Evolutionary conservation across 2,113 vertebrate species (phyloP).

Genomic region (Thamnophis sirtalis): DNA sequence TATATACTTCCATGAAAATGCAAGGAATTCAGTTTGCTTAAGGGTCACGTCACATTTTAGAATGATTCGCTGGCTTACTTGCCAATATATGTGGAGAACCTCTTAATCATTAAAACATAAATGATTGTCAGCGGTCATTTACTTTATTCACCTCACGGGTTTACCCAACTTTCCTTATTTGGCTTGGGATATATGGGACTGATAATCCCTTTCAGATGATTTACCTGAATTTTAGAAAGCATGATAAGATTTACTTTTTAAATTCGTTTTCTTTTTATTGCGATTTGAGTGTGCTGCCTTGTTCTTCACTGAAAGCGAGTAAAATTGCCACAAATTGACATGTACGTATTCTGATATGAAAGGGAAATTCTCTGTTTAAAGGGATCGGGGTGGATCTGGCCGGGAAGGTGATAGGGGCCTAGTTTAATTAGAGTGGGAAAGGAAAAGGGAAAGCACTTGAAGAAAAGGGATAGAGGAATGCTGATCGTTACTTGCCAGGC

Average conservation of each 20-base stretch:
- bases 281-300: neutral
- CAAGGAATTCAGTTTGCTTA: neutral
- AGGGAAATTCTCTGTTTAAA: neutral
- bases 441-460: neutral
- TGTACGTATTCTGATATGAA: neutral
- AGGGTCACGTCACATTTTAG: neutral
- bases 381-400: neutral
- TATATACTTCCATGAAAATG: neutral
- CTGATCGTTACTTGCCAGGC: conserved; percentile 5
- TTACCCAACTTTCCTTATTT: neutral
- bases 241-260: neutral
- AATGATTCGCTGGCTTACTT: neutral
- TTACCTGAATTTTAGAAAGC: neutral
- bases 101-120: neutral
- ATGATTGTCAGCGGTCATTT: neutral
- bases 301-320: neutral
- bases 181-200: neutral
- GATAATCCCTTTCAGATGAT: neutral
- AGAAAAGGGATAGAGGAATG: neutral
- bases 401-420: neutral
- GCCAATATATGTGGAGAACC: neutral
- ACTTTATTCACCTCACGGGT: neutral
- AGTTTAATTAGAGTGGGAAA: neutral
- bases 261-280: neutral
- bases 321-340: neutral